Evolutionary conservation across 2,113 vertebrate genomes (phyloP).

Genomic region (Oostethus manadensis): DNA sequence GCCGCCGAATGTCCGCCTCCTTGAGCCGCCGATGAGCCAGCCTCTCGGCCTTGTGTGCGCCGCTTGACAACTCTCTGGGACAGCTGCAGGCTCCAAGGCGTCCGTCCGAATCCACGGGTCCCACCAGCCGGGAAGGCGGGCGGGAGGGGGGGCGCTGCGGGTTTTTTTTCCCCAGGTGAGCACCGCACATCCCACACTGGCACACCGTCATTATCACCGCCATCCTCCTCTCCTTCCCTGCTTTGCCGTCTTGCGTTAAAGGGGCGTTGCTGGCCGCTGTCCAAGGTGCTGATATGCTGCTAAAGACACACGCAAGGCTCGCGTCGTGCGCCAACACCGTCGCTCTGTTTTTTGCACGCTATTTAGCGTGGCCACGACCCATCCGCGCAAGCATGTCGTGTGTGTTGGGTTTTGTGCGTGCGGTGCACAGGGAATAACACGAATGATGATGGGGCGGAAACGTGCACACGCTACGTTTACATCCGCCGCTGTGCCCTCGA

Average conservation of each 20-base stretch:
- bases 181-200: not conserved
- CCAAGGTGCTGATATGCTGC: conserved; percentile 51
- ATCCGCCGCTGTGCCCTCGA: conserved; percentile 18
- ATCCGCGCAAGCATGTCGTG: conserved; percentile 41
- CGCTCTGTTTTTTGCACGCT: conserved; percentile 48
- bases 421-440: not conserved
- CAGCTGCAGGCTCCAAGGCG: conserved; percentile 1
- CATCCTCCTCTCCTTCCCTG: not conserved
- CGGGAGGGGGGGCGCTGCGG: conserved; percentile 33
- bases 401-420: conserved; percentile 15
- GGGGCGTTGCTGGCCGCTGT: conserved; percentile 47
- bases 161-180: conserved; percentile 61
- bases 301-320: conserved; percentile 16
- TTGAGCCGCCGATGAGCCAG: conserved; percentile 58
- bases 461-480: conserved; percentile 29
- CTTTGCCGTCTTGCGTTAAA: conserved; percentile 10
- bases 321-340: conserved; percentile 39
- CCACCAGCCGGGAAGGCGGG: conserved; percentile 4
- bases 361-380: conserved; percentile 43
- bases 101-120: conserved; percentile 45
- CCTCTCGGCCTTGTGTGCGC: conserved; percentile 67
- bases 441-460: conserved; percentile 23
- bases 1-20: conserved; percentile 61
- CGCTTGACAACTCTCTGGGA: conserved; percentile 55
- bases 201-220: not conserved